phyloP scores from a whole-genome alignment of 2,888 invertebrate genomes.

The Tenthredo amoena region DNA sequence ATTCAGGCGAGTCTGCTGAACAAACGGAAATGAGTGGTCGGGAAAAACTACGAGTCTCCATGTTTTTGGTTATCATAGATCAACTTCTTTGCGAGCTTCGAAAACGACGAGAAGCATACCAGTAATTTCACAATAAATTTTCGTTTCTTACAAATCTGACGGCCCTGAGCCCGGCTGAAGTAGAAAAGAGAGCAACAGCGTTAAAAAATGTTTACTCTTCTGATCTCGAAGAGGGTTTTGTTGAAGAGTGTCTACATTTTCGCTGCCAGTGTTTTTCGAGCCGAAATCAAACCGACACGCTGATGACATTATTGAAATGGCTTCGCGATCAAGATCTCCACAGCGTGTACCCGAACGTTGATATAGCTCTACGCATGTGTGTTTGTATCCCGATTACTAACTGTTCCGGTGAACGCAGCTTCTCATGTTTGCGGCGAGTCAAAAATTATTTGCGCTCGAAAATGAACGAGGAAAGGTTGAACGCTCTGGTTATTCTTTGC shows the following conservation, averaged over 20 bases:
- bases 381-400: neutral
- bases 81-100: constrained; percentile 18
- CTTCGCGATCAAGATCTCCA: constrained; percentile 42
- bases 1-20: constrained; percentile 32
- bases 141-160: constrained; percentile 10
- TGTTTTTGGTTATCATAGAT: constrained; percentile 34
- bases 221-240: constrained; percentile 48
- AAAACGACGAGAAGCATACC: constrained; percentile 5
- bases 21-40: constrained; percentile 44
- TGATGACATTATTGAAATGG: constrained; percentile 37
- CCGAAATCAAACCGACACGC: neutral
- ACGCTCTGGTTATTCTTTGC: constrained; percentile 53
- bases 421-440: constrained; percentile 17
- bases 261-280: constrained; percentile 29
- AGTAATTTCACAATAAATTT: constrained; percentile 12
- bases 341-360: constrained; percentile 8
- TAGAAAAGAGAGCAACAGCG: constrained; percentile 27
- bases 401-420: neutral
- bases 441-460: constrained; percentile 54
- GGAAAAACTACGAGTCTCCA: constrained; percentile 47
- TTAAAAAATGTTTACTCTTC: constrained; percentile 21
- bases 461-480: constrained; percentile 52
- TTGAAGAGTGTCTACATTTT: constrained; percentile 44
- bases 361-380: constrained; percentile 29
- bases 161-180: neutral